Evolutionary conservation across 1,140 invertebrate genomes (phyloP).

Genomic region (Macrosteles quadrilineatus): DNA sequence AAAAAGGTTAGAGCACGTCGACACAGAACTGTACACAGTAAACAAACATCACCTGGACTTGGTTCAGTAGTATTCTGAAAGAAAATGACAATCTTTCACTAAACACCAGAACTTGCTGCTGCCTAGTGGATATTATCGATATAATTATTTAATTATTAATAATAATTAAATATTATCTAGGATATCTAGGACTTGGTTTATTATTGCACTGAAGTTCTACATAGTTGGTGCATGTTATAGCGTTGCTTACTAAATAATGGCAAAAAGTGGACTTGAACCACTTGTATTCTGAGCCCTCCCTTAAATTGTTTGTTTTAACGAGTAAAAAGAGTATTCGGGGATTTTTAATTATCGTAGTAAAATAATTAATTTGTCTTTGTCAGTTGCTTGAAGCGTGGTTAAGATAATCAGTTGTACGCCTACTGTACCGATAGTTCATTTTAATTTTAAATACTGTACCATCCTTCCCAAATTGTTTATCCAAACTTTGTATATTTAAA

Average conservation of each 20-base stretch:
- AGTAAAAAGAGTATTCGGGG: too few species aligned
- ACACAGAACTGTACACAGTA: slow-evolving; percentile 29
- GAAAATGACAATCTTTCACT: slow-evolving; percentile 26
- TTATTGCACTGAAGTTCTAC: neutral
- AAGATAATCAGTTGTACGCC: too few species aligned
- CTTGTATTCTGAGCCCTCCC: slow-evolving; percentile 16
- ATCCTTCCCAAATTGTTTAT: too few species aligned
- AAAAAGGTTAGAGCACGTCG: slow-evolving; percentile 5
- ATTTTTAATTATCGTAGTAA: too few species aligned
- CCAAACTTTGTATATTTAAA: too few species aligned
- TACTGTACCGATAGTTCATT: too few species aligned
- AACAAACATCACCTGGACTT: slow-evolving; percentile 28
- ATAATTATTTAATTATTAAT: too few species aligned
- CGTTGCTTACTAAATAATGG: neutral
- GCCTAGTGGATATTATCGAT: slow-evolving; percentile 19
- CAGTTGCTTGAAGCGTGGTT: too few species aligned
- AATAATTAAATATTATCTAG: too few species aligned
- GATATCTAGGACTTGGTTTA: slow-evolving; percentile 17
- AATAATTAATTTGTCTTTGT: too few species aligned
- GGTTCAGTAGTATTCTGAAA: slow-evolving; percentile 31
- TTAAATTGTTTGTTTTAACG: too few species aligned
- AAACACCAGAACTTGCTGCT: slow-evolving; percentile 30
- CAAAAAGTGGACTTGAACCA: slow-evolving; percentile 12
- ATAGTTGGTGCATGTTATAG: neutral
- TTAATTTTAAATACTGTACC: too few species aligned